Evolutionary conservation across 2,888 invertebrate genomes (phyloP).

Genomic region (Hetaerina titia): DNA sequence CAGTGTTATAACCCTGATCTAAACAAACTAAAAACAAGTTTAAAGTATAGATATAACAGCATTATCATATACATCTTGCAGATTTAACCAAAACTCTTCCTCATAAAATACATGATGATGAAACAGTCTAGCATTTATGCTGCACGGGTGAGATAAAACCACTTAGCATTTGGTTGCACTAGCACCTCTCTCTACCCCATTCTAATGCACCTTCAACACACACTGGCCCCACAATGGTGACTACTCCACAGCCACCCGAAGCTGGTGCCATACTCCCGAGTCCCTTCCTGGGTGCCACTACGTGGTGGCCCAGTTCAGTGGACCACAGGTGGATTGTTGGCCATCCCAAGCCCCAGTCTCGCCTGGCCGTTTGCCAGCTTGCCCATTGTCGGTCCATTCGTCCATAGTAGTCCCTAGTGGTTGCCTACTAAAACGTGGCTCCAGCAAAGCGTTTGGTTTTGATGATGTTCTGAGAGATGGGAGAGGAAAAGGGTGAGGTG

Average conservation of each 20-base stretch:
- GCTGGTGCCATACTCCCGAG: constrained; percentile 66
- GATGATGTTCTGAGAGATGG: constrained; percentile 62
- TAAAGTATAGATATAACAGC: constrained; percentile 72
- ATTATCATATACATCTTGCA: constrained; percentile 73
- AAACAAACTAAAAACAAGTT: constrained; percentile 72
- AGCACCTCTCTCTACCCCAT: constrained; percentile 71
- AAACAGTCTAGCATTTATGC: constrained; percentile 71
- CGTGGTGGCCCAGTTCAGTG: constrained; percentile 26
- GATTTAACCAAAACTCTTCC: constrained; percentile 71
- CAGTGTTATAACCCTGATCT: constrained; percentile 71
- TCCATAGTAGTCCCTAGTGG: constrained; percentile 71
- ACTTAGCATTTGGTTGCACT: constrained; percentile 71
- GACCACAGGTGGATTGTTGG: constrained; percentile 33
- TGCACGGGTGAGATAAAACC: constrained; percentile 70
- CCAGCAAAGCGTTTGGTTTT: constrained; percentile 71
- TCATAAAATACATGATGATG: constrained; percentile 71
- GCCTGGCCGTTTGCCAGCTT: constrained; percentile 64
- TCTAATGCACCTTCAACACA: constrained; percentile 70
- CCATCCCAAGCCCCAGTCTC: constrained; percentile 58
- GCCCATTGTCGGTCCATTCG: constrained; percentile 67
- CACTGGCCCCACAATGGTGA: constrained; percentile 63
- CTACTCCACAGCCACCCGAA: constrained; percentile 66
- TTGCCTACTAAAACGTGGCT: constrained; percentile 73
- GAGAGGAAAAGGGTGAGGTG: constrained; percentile 44
- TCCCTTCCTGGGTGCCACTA: constrained; percentile 53